Evolutionary conservation across 2,888 invertebrate species (phyloP), one percentile per base, ranked within the genome.

Genomic region (Nomada hirtipes): DNA sequence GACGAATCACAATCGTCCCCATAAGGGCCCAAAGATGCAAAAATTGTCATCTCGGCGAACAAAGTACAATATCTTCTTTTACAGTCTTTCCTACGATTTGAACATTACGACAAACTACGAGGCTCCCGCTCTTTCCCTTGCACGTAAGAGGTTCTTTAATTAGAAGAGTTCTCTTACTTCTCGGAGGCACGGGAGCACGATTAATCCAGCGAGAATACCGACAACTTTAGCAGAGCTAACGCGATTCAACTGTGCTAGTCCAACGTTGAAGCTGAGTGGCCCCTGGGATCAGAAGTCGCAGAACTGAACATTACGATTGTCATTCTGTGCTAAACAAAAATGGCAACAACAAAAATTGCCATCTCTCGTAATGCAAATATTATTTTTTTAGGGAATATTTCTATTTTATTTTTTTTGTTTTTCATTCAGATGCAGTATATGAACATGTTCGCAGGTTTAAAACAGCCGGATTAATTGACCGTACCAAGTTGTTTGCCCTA

Each of bases 91-190:
- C 23, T 15, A 50, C 36, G 26, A 63, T 53, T 65, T 53, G 44
- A 4, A 69, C 52, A 63, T 64, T 47, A 67, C 57, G 18, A 4
- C 1, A 4, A 42, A 26, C 52, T 29, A 29, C n/a, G 52, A 60
- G 29, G 18, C 3, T 0, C 4, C 57, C 18, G 29, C 29, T n/a
- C 23, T 10, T 75, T 52, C 15, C 36, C 13, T 11, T 20, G 23
- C n/a, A 55, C 60, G 20, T 26, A 67, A 70, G 50, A 83, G 59
- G 60, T 86, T 55, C 68, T 61, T 74, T 81, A 83, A 84, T 86
- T 69, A 72, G 53, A 64, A 71, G 42, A 69, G 69, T 86, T 81
- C 84, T 75, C 76, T 76, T 47, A 71, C 76, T 76, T 60, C 42
- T 57, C 50, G 29, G 18, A 61, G 70, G 65, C 52, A 77, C 69